phyloP scores from a whole-genome alignment of 2,113 vertebrate genomes.

The Maccullochella peelii region DNA sequence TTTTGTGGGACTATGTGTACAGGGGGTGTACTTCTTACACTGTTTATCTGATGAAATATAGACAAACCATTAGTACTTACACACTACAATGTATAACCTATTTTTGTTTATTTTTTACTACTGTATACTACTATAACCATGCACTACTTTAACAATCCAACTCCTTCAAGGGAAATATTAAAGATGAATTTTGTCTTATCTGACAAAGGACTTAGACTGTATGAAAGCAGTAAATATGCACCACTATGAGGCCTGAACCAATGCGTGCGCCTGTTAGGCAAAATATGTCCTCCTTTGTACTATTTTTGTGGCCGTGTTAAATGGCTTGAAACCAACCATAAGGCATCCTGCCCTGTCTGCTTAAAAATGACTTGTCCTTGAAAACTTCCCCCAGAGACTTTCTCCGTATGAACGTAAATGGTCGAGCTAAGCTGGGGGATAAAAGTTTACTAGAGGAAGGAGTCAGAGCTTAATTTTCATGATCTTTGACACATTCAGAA shows the following conservation, averaged over 20 bases:
- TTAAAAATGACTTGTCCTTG: slow-evolving; percentile 69
- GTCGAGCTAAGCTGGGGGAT: slow-evolving; percentile 49
- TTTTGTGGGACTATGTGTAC: not conserved
- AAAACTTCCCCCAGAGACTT: slow-evolving; percentile 52
- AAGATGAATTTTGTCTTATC: not conserved
- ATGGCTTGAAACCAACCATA: slow-evolving; percentile 60
- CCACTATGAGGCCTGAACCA: slow-evolving; percentile 12
- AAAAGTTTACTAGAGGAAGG: slow-evolving; percentile 41
- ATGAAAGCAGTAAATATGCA: slow-evolving; percentile 23
- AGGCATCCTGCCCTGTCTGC: slow-evolving; percentile 29
- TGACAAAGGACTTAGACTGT: not conserved
- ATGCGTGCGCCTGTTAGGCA: not conserved
- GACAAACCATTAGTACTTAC: slow-evolving; percentile 4
- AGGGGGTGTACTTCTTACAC: not conserved
- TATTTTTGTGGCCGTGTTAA: slow-evolving; percentile 51
- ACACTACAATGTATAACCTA: not conserved
- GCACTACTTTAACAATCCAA: not conserved
- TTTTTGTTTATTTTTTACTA: slow-evolving; percentile 2
- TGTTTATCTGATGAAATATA: not conserved
- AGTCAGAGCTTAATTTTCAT: slow-evolving; percentile 40
- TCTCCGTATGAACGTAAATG: slow-evolving; percentile 58
- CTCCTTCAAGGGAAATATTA: not conserved
- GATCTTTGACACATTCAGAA: slow-evolving; percentile 39
- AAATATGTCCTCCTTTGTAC: slow-evolving; percentile 19
- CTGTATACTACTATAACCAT: not conserved